Conservation (phyloP, 2,797 vertebrate genomes). For the Schizopygopsis malacanthus region DNA sequence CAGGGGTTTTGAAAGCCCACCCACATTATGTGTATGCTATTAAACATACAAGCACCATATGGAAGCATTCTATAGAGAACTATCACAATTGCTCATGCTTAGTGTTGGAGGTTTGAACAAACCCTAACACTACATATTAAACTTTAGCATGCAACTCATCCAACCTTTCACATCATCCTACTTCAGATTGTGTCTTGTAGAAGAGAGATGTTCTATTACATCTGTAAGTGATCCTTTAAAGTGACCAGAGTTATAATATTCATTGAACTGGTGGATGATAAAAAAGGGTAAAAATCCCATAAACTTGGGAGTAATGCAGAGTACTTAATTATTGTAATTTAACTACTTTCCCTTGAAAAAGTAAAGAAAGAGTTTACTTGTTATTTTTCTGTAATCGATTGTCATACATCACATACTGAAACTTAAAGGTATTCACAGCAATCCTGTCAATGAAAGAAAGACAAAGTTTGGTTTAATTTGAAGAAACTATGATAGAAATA, state of each 20-base stretch:
- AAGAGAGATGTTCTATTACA: background rate
- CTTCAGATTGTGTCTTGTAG: background rate
- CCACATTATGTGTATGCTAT: background rate
- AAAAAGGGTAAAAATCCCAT: background rate
- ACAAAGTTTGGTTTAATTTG: no score
- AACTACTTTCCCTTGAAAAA: background rate
- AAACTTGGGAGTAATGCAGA: background rate
- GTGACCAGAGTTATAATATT: background rate
- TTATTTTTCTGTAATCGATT: background rate
- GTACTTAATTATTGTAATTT: background rate
- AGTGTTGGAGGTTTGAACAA: background rate
- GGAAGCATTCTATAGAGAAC: background rate
- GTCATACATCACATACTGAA: no score
- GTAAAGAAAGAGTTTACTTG: background rate
- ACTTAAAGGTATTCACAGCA: no score
- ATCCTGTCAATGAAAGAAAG: no score
- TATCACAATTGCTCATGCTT: background rate
- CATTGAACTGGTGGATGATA: background rate
- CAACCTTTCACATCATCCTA: background rate
- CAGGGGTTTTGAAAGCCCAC: constrained; percentile 11
- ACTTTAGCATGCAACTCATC: background rate
- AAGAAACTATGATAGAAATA: no score
- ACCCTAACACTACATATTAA: background rate
- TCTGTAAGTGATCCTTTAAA: background rate
- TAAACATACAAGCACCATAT: background rate